Evolutionary conservation across 2,888 invertebrate species (phyloP).

Genomic region (Miltochrista miniata): DNA sequence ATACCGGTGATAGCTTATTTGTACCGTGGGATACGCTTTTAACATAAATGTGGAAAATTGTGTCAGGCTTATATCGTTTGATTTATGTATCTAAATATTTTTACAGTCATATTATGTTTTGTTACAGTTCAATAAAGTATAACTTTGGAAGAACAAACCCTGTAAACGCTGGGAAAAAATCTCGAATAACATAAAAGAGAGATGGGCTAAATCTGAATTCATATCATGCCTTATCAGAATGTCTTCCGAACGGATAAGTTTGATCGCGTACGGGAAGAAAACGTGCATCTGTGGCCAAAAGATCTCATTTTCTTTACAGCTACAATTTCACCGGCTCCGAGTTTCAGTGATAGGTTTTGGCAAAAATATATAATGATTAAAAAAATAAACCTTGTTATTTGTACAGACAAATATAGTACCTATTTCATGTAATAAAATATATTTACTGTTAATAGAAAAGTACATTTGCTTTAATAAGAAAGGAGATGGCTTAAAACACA

Average conservation of each 20-base stretch:
- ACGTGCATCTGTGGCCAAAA: conserved; percentile 59
- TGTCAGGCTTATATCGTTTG: conserved; percentile 27
- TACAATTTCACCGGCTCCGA: conserved; percentile 46
- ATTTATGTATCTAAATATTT: conserved; percentile 34
- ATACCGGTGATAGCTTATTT: conserved; percentile 34
- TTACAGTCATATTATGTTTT: conserved; percentile 40
- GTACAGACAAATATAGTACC: conserved; percentile 16
- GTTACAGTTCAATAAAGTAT: conserved; percentile 34
- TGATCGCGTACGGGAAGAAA: conserved; percentile 45
- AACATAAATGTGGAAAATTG: conserved; percentile 35
- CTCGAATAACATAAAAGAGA: conserved; percentile 52
- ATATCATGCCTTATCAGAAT: conserved; percentile 62
- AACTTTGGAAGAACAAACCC: conserved; percentile 30
- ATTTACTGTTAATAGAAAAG: conserved; percentile 40
- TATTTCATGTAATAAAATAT: conserved; percentile 34
- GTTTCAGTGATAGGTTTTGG: conserved; percentile 41
- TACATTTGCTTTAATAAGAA: conserved; percentile 42
- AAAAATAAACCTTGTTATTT: conserved; percentile 30
- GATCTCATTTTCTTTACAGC: conserved; percentile 61
- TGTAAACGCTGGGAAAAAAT: conserved; percentile 41
- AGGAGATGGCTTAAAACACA: conserved; percentile 62
- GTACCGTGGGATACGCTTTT: conserved; percentile 30
- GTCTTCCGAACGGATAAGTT: conserved; percentile 56
- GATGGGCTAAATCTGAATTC: conserved; percentile 57
- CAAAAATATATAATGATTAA: conserved; percentile 45